phyloP scores from a whole-genome alignment of 1,140 invertebrate species.

The Lasioglossum albipes region DNA sequence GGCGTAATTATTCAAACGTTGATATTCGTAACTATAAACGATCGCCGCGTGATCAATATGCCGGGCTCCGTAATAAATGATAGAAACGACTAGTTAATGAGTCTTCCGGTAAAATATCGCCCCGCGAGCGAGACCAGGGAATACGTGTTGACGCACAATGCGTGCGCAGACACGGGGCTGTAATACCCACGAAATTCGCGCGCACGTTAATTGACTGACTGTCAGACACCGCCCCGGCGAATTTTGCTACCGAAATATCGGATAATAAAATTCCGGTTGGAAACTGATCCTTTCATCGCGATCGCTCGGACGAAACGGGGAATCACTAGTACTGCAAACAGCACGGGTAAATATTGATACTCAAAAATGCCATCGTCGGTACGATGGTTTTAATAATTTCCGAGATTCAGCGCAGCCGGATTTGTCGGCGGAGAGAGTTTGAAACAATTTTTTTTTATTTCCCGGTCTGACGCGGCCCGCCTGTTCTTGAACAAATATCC shows the following conservation, averaged over 20 bases:
- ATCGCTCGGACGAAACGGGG: neutral
- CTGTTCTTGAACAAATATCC: neutral
- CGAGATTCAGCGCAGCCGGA: neutral
- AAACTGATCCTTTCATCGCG: neutral
- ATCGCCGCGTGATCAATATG: neutral
- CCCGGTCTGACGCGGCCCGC: too few relatives aligned
- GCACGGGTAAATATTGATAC: slow-evolving; percentile 10
- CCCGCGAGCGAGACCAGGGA: neutral
- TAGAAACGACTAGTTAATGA: neutral
- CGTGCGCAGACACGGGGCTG: too few relatives aligned
- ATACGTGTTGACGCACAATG: neutral
- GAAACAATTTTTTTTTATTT: slow-evolving; percentile 6
- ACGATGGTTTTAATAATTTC: slow-evolving; percentile 14
- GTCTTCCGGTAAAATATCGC: neutral
- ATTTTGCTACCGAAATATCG: neutral
- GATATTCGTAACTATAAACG: neutral
- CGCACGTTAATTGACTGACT: slow-evolving; percentile 13
- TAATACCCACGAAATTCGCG: neutral
- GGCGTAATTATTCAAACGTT: neutral
- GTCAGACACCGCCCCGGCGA: neutral
- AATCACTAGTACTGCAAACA: neutral
- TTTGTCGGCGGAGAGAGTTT: neutral
- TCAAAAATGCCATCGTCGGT: neutral
- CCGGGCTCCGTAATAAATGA: neutral
- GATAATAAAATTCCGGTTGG: neutral